Evolutionary conservation across 2,888 invertebrate species (phyloP).

Genomic region (Drosophila lacicola): DNA sequence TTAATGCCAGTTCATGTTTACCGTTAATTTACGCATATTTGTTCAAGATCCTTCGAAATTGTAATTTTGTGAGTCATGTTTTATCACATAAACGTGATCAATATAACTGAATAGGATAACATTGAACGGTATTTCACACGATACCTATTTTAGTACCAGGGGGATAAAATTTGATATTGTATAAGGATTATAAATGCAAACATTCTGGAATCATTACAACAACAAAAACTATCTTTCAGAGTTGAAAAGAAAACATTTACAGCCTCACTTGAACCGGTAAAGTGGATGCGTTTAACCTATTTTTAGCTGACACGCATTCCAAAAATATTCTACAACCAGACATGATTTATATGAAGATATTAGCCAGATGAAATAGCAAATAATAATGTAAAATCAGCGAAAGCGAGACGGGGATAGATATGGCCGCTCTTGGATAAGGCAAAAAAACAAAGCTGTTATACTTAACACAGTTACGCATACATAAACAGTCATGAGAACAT

Average conservation of each 20-base stretch:
- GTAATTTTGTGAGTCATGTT: slow-evolving; percentile 8
- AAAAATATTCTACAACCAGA: slow-evolving; percentile 6
- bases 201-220: too few species aligned
- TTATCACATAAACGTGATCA: slow-evolving; percentile 9
- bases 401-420: neutral
- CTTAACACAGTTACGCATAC: slow-evolving; percentile 4
- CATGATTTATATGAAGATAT: slow-evolving; percentile 10
- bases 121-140: too few species aligned
- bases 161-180: too few species aligned
- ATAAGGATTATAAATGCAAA: too few species aligned
- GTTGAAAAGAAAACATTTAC: neutral
- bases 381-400: too few species aligned
- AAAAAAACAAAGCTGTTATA: neutral
- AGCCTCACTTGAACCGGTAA: neutral
- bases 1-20: too few species aligned
- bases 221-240: too few species aligned
- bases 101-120: neutral
- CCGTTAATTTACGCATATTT: too few species aligned
- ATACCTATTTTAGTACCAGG: too few species aligned
- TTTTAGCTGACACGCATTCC: slow-evolving; percentile 35
- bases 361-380: neutral
- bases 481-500: neutral
- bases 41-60: neutral
- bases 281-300: slow-evolving; percentile 32
- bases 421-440: neutral